Conservation (phyloP, 2,797 vertebrate species). For the Rhynchotus rufescens region DNA sequence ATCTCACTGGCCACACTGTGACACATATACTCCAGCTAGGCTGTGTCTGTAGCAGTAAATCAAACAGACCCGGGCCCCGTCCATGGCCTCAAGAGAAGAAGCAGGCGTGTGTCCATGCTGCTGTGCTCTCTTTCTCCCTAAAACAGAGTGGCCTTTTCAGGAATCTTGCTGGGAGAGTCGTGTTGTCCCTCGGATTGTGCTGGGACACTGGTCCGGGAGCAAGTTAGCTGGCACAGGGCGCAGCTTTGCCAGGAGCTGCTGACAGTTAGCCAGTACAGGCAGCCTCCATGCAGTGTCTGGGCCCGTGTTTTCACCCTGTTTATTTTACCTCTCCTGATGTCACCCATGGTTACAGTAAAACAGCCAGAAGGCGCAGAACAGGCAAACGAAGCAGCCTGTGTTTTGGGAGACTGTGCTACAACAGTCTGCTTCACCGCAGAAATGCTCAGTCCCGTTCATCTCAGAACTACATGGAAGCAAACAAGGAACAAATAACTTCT, state of each 20-base stretch:
- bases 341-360: background rate
- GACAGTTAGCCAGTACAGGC: background rate
- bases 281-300: background rate
- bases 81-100: background rate
- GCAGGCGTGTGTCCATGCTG: background rate
- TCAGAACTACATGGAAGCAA: background rate
- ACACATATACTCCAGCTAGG: background rate
- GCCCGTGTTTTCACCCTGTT: background rate
- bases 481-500: background rate
- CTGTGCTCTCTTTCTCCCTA: background rate
- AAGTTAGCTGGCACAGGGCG: background rate
- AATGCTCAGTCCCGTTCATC: background rate
- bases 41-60: background rate
- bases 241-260: background rate
- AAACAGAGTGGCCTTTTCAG: background rate
- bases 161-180: background rate
- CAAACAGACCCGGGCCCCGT: background rate
- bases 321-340: background rate
- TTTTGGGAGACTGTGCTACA: background rate
- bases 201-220: background rate
- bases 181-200: background rate
- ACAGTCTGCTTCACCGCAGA: background rate
- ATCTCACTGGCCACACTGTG: background rate
- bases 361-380: background rate
- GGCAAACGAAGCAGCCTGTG: background rate